Evolutionary conservation across 2,113 vertebrate genomes (phyloP), one percentile per base, ranked within the genome.

Genomic region (Pavo muticus): DNA sequence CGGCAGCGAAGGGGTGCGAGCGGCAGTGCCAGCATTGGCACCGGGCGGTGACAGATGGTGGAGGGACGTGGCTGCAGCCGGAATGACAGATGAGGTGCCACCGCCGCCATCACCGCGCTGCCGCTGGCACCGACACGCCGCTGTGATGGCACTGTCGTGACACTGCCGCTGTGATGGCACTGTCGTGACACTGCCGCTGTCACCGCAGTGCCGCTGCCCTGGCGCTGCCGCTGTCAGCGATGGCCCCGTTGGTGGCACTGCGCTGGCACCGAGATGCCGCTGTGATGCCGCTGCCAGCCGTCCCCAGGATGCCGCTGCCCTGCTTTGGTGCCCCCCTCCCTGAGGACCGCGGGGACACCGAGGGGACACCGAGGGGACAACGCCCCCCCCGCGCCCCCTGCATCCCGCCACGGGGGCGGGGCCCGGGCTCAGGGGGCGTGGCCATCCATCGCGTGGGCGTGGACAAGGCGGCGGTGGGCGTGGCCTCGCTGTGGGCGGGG

Each of bases 1-100:
- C 50, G 82, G 89, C 82, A 91, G 82, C 11, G 89, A 86, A 80
- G 82, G 89, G 89, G 89, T 68, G 75, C n/a, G 5, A 1, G 39
- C 4, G 39, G 25, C 25, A 11, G 27, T 65, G 63, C 89, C 89
- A 87, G 70, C 25, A 17, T 57, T 77, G 89, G 89, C 89, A 91
- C 56, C 76, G 47, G 63, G 63, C 1, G 83, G 70, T 81, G 83
- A 87, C 89, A 91, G 89, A 91, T 91, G 89, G 88, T 39, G 45
- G 60, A 78, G 88, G 88, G 88, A 78, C 50, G 57, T 23, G 73
- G 88, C 81, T 60, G 74, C 81, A 73, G 81, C 88, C 68, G 39
- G 73, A 60, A 65, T 72, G 88, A 84, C 88, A 80, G 82, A 74
- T 85, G 89, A 56, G 89, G 82, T 61, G 81, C 5, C 75, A 40